phyloP scores from a whole-genome alignment of 2,888 invertebrate species.

The Acrobasis consociella region DNA sequence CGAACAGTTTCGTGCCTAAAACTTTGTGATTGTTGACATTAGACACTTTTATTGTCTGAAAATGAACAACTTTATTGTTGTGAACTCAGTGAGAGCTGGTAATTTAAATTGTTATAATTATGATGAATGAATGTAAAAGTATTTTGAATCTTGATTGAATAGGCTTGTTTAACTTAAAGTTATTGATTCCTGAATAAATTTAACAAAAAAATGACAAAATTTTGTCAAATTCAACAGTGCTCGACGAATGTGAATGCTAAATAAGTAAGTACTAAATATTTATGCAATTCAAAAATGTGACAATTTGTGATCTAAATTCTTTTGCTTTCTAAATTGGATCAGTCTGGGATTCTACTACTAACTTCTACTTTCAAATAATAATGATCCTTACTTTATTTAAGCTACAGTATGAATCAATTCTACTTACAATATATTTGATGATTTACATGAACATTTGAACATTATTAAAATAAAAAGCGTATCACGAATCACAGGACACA shows the following conservation, averaged over 20 bases:
- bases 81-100: too few relatives aligned
- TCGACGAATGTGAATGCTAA: neutral
- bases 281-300: neutral
- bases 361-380: neutral
- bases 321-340: slow-evolving; percentile 12
- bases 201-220: too few relatives aligned
- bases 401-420: slow-evolving; percentile 22
- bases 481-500: slow-evolving; percentile 86
- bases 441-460: slow-evolving; percentile 39
- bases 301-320: neutral
- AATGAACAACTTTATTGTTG: too few relatives aligned
- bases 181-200: too few relatives aligned
- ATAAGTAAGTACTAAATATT: neutral
- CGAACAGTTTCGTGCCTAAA: too few relatives aligned
- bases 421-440: slow-evolving; percentile 37
- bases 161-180: too few relatives aligned
- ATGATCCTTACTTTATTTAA: slow-evolving; percentile 2
- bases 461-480: slow-evolving; percentile 76
- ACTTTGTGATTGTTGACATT: too few relatives aligned
- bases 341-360: neutral
- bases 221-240: neutral
- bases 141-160: too few relatives aligned
- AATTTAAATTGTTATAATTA: too few relatives aligned
- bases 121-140: too few relatives aligned
- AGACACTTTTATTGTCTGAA: too few relatives aligned